These are phyloP conservation scores for Zaprionus obscuricornis DNA, from an alignment of 2,888 invertebrate species.

Conservation along the genomic window DNA sequence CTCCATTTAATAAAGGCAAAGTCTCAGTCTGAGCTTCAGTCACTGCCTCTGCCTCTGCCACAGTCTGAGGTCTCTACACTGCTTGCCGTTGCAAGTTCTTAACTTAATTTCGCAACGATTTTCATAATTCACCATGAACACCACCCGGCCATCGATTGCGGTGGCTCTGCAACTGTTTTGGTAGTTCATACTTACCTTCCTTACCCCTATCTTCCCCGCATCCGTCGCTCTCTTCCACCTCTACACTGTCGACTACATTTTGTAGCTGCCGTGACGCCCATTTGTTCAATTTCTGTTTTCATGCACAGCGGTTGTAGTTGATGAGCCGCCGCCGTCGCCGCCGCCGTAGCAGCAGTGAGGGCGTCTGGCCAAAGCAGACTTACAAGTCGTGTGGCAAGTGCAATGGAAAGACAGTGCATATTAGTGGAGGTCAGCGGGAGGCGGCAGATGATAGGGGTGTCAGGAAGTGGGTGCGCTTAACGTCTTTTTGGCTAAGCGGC, in stretches of 20 bases:
- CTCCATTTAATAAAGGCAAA: constrained; percentile 81
- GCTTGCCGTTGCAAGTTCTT: constrained; percentile 64
- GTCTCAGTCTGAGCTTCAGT: constrained; percentile 22
- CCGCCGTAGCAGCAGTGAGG: too few relatives aligned
- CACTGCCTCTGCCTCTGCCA: constrained; percentile 33
- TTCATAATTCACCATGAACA: constrained; percentile 82
- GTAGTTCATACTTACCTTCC: constrained; percentile 54
- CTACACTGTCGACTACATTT: too few relatives aligned
- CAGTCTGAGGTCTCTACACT: constrained; percentile 15
- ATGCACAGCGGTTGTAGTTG: constrained; percentile 17
- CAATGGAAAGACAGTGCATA: too few relatives aligned
- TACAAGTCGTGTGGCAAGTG: too few relatives aligned
- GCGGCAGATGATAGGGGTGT: constrained; percentile 12
- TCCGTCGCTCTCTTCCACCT: constrained; percentile 5
- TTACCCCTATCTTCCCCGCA: neutral
- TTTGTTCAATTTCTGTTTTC: constrained; percentile 63
- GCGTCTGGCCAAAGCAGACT: constrained; percentile 3
- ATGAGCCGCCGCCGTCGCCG: constrained; percentile 43
- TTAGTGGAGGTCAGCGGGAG: too few relatives aligned
- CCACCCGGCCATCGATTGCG: constrained; percentile 35
- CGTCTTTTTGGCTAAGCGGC: constrained; percentile 56
- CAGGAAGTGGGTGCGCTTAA: constrained; percentile 22
- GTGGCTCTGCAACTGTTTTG: constrained; percentile 72
- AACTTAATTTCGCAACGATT: constrained; percentile 82
- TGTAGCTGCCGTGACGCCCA: constrained; percentile 60